Base-by-base conservation (phyloP, 2,888 invertebrate genomes). In the Pammene fasciana region DNA sequence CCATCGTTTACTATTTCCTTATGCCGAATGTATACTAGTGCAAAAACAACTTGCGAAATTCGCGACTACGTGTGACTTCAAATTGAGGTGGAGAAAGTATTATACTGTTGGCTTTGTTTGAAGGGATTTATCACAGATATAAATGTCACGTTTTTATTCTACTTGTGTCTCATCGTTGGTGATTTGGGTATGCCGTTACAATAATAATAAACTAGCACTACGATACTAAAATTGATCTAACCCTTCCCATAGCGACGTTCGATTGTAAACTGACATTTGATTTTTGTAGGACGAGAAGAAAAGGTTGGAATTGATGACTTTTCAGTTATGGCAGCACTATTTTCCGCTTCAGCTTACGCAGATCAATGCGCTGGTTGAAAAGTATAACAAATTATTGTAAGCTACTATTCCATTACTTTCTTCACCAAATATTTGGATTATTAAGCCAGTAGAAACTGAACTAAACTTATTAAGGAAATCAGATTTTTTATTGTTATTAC, bases 151-250 rank as follows among this genome's bases (percentile, higher is more conserved):
- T 80, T 76, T 71, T 78, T 81, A 83, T 85, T 84, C 82, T 86
- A 84, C 80, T 84, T 85, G 78, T 84, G 86, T 86, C 79, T 85
- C 90, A 90, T 90, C 79, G 81, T 89, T 77, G 75, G 74, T 81
- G 81, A 77, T 83, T 83, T 73, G 57, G 75, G 72, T 78, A 82
- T 84, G 84, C 80, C 80, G 74, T 74, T 76, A 72, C 68, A 81
- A 82, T 81, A 79, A 82, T 80, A 79, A 68, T 77, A 80, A 82
- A 81, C 74, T 80, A 82, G 73, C 73, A 80, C 78, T 84, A 85
- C 68, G 73, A 79, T 72, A 75, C 70, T 56, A 73, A 74, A 74
- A 74, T 73, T 70, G 71, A 71, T 72, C 77, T 76, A 79, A 76
- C 72, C 75, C 80, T 82, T 74, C 56, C 75, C 88, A 87, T 86